Evolutionary conservation across 2,888 invertebrate genomes (phyloP).

Genomic region (Malthinus flaveolus): DNA sequence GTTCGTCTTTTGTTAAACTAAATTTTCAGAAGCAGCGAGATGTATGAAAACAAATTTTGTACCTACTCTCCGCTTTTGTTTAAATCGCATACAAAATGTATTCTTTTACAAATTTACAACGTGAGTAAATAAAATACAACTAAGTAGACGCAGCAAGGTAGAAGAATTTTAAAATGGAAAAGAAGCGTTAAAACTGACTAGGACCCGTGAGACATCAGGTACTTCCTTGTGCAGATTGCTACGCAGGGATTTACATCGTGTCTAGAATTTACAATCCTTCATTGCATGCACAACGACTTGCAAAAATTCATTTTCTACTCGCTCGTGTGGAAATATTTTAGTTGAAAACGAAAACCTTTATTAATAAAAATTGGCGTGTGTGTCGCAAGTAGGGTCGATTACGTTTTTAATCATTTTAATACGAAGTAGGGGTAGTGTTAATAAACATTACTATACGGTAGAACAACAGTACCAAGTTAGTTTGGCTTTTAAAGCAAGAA

Average conservation of each 20-base stretch:
- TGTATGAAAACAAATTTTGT: too few relatives aligned
- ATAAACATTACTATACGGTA: constrained; percentile 17
- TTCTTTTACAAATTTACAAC: constrained; percentile 13
- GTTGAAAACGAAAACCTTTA: background rate
- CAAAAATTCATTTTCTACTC: constrained; percentile 34
- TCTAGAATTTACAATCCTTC: constrained; percentile 31
- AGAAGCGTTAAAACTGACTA: constrained; percentile 30
- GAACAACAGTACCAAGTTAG: constrained; percentile 33
- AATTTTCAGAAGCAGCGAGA: too few relatives aligned
- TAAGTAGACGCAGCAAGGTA: constrained; percentile 20
- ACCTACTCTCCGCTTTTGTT: too few relatives aligned
- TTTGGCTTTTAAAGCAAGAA: constrained; percentile 45
- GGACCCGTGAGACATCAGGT: constrained; percentile 21
- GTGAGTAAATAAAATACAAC: constrained; percentile 23
- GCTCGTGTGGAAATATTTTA: constrained; percentile 19
- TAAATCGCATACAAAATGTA: too few relatives aligned
- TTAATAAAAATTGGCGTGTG: background rate
- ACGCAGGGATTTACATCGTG: constrained; percentile 36
- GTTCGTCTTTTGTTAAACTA: too few relatives aligned
- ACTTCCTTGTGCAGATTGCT: constrained; percentile 33
- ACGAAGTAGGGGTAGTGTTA: constrained; percentile 9
- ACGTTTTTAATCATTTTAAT: background rate
- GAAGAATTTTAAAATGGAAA: constrained; percentile 25
- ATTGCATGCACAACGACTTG: constrained; percentile 30
- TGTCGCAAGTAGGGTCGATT: background rate